A percentile compares a stretch with the other conserved stretches of the same genome.
Conservation (phyloP, 1,140 invertebrate species). For the Zaprionus lachaisei region DNA sequence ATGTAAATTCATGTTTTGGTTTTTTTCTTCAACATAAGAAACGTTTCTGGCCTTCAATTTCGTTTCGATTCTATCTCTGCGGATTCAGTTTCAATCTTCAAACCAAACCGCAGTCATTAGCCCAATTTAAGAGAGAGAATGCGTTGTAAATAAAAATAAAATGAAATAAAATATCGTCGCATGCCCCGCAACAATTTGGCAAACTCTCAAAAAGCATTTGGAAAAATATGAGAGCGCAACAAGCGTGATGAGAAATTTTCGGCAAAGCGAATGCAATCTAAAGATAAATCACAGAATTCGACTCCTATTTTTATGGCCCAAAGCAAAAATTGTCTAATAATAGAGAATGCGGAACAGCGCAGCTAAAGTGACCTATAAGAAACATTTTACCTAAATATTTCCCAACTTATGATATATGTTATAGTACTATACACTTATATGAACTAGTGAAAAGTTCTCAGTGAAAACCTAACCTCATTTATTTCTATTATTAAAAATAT, state of each 20-base stretch:
- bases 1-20: conserved; percentile 35
- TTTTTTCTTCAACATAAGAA: conserved; percentile 19
- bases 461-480: neutral
- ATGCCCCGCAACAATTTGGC: conserved; percentile 45
- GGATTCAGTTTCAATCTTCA: conserved; percentile 34
- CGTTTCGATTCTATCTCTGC: conserved; percentile 24
- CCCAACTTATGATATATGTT: neutral
- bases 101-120: conserved; percentile 66
- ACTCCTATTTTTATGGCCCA: conserved; percentile 30
- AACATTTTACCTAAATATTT: neutral
- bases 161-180: conserved; percentile 32
- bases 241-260: conserved; percentile 23
- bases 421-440: neutral
- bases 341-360: neutral
- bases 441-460: neutral
- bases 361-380: too few relatives aligned
- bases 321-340: neutral
- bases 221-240: conserved; percentile 18
- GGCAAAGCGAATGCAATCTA: conserved; percentile 8
- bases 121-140: conserved; percentile 57
- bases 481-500: neutral
- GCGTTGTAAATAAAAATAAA: conserved; percentile 19
- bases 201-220: conserved; percentile 54
- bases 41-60: conserved; percentile 16
- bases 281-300: conserved; percentile 35